A percentile compares a stretch with the other conserved stretches of the same genome.
Evolutionary conservation across 2,888 invertebrate genomes (phyloP).

Genomic region (Poecilobothrus nobilitatus): DNA sequence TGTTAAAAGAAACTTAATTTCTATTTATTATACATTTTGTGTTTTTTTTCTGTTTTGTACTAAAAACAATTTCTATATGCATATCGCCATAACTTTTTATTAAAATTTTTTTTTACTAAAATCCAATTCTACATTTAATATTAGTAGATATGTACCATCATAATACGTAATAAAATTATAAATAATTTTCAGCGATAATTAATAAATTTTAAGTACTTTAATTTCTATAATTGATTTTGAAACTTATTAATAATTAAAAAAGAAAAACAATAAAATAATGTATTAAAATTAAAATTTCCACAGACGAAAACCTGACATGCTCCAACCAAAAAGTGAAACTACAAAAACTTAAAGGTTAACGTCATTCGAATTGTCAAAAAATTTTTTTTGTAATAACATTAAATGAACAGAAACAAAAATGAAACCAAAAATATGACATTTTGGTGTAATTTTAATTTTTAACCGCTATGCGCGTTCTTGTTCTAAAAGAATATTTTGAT

Average conservation of each 20-base stretch:
- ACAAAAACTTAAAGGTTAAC: not conserved
- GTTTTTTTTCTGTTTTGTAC: not conserved
- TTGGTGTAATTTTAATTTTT: too few species aligned
- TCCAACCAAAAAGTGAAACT: not conserved
- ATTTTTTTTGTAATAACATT: not conserved
- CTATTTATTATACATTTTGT: conserved; percentile 1
- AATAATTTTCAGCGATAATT: not conserved
- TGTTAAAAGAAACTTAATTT: not conserved
- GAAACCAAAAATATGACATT: too few species aligned
- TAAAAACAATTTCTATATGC: not conserved
- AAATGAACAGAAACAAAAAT: too few species aligned
- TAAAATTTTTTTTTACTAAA: not conserved
- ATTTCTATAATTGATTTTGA: not conserved
- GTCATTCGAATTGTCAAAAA: not conserved
- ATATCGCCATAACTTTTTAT: not conserved
- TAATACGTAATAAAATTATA: too few species aligned
- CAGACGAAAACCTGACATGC: not conserved
- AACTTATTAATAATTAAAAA: not conserved
- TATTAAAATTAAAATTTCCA: not conserved
- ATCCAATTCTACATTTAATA: not conserved
- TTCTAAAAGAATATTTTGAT: too few species aligned
- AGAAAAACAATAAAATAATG: not conserved
- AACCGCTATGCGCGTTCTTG: too few species aligned
- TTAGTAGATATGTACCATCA: not conserved
- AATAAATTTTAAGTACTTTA: not conserved